Evolutionary conservation across 2,888 invertebrate species (phyloP).

Genomic region (Limnephilus auricula): DNA sequence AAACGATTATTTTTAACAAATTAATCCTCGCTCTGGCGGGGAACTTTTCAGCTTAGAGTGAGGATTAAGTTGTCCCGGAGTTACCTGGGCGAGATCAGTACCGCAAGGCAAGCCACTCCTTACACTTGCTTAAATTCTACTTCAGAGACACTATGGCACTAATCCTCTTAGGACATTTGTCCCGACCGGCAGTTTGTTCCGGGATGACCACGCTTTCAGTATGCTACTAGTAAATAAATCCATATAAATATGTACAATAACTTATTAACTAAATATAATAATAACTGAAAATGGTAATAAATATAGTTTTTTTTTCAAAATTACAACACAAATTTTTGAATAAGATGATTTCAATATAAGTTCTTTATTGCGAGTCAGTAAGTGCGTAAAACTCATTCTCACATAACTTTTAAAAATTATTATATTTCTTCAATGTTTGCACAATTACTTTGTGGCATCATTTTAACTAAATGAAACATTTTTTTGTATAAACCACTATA

Average conservation of each 20-base stretch:
- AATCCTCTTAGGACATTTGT: conserved; percentile 63
- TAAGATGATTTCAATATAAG: background rate
- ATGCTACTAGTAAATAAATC: background rate
- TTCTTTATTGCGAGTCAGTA: background rate
- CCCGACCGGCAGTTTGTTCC: conserved; percentile 16
- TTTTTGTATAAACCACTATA: too few species aligned
- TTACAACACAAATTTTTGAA: background rate
- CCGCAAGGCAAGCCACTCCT: conserved; percentile 39
- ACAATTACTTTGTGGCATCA: too few species aligned
- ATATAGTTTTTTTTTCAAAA: too few species aligned
- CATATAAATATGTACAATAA: background rate
- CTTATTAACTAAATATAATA: too few species aligned
- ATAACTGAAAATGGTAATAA: too few species aligned
- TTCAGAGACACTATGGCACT: conserved; percentile 62
- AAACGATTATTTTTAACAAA: conserved; percentile 40
- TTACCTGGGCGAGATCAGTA: conserved; percentile 47
- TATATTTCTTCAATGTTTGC: too few species aligned
- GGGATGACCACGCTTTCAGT: conserved; percentile 23
- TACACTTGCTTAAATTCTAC: conserved; percentile 54
- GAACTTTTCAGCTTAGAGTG: conserved; percentile 54
- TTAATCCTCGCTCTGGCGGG: conserved; percentile 43
- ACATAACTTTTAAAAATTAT: background rate
- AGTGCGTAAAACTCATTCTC: background rate
- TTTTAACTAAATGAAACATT: too few species aligned
- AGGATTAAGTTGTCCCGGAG: conserved; percentile 60